Evolutionary conservation across 2,113 vertebrate species (phyloP).

Genomic region (Melanerpes formicivorus): DNA sequence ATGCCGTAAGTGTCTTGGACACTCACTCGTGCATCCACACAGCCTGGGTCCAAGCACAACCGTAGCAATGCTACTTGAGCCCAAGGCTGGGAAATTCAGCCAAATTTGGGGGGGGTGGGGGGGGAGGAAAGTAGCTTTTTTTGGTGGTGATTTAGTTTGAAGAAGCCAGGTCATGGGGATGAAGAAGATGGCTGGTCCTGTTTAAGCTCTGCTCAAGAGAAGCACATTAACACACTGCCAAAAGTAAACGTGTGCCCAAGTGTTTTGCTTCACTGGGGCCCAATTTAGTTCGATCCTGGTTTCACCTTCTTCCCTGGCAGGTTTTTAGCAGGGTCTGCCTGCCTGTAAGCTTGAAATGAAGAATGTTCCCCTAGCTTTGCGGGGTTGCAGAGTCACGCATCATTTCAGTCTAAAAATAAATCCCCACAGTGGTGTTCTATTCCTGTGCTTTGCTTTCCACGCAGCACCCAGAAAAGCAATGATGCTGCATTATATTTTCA

Average conservation of each 20-base stretch:
- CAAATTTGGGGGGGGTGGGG: neutral
- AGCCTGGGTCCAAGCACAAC: neutral
- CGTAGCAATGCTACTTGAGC: rapidly evolving
- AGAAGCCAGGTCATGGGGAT: neutral
- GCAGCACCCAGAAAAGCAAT: neutral
- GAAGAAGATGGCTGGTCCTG: neutral
- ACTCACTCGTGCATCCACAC: neutral
- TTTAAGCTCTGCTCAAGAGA: neutral
- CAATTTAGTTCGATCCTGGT: neutral
- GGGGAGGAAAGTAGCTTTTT: neutral
- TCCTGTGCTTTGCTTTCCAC: conserved; percentile 7
- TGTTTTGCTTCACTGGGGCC: neutral
- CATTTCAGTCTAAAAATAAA: conserved; percentile 39
- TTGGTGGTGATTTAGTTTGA: neutral
- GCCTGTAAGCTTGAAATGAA: neutral
- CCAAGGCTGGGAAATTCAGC: neutral
- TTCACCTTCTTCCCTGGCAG: neutral
- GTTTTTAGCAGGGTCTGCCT: neutral
- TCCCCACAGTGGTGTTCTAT: neutral
- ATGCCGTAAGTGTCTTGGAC: neutral
- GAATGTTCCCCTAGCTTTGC: neutral
- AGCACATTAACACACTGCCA: rapidly evolving
- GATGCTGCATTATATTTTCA: conserved; percentile 25
- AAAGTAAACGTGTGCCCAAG: rapidly evolving
- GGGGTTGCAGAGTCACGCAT: neutral